Evolutionary conservation across 1,140 invertebrate genomes (phyloP), one percentile per base, ranked within the genome.

Genomic region (Macrobrachium nipponense): DNA sequence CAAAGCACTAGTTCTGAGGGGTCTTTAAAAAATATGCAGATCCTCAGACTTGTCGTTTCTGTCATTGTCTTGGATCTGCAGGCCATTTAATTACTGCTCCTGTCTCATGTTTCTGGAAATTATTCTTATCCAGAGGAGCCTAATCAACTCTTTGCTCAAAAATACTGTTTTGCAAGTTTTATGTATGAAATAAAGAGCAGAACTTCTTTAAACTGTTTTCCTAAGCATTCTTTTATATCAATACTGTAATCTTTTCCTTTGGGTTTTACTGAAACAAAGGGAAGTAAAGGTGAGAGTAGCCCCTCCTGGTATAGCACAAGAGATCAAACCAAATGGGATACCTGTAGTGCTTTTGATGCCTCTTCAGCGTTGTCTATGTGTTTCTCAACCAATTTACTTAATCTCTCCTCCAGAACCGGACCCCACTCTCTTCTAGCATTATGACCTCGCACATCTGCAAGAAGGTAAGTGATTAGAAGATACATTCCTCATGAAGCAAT

Each of bases 371-470:
- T 83, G 90, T 91, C 87, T n/a, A 86, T 59, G 90, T 92, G 89
- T 90, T 90, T 87, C 91, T 91, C 62, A 90, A 90, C 75, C 91
- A 91, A 76, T 89, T 84, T 82, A 7, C 88, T 89, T 12, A 91
- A 90, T 80, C 91, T 92, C 89, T 89, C 93, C 84, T 93, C 92
- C 36, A 93, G 90, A 20, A 93, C 92, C 66, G 92, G 92, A 12
- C 93, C 93, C 90, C 94, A 94, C 88, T 93, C 93, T 86, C 93
- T 93, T 36, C 94, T 90, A 5, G 94, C 93, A 0, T 93, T 93
- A 89, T 94, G 94, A 3, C 94, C 94, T 87, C 94, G 92, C 90
- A 93, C 94, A 90, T 94, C 94, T 95, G 73, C 18, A 89, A 89
- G 10, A 58, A 76, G 86, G 23, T 51, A 36, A 14, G 27, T 17